Conservation (phyloP, 1,140 invertebrate species). For the Aethina tumida region DNA sequence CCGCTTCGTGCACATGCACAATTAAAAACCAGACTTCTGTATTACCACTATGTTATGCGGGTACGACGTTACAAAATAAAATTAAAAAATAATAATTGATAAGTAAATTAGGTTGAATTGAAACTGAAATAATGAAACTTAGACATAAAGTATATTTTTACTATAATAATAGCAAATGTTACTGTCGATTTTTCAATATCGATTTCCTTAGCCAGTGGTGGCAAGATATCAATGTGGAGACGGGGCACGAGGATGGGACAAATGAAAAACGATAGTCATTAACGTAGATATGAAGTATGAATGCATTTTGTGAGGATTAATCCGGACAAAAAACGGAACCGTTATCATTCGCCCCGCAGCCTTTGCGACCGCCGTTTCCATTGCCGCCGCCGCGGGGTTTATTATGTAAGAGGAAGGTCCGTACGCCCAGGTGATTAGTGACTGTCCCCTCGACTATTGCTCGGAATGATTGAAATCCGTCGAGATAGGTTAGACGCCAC, state of each 20-base stretch:
- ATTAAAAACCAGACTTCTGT: no score
- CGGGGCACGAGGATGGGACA: constrained; percentile 10
- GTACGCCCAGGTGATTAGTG: constrained; percentile 28
- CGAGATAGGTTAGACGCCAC: constrained; percentile 28
- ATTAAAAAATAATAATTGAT: no score
- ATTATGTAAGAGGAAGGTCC: constrained; percentile 24
- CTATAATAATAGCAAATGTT: no score
- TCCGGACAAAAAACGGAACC: constrained; percentile 31
- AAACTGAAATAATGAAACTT: no score
- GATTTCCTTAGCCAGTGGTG: constrained; percentile 9
- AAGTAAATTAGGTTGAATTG: no score
- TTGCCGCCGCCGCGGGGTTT: no score
- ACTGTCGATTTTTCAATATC: constrained; percentile 19
- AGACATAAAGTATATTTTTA: no score
- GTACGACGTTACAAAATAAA: no score
- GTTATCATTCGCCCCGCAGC: constrained; percentile 26
- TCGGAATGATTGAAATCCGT: constrained; percentile 33
- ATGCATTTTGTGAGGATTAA: constrained; percentile 35
- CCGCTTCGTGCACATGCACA: no score
- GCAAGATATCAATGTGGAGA: background rate
- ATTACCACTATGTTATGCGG: no score
- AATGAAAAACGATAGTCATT: constrained; percentile 35
- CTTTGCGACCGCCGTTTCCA: constrained; percentile 20
- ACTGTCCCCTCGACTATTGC: constrained; percentile 18
- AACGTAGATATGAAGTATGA: constrained; percentile 35